Evolutionary conservation across 2,113 vertebrate species (phyloP), one percentile per base, ranked within the genome.

Genomic region (Pseudopipra pipra): DNA sequence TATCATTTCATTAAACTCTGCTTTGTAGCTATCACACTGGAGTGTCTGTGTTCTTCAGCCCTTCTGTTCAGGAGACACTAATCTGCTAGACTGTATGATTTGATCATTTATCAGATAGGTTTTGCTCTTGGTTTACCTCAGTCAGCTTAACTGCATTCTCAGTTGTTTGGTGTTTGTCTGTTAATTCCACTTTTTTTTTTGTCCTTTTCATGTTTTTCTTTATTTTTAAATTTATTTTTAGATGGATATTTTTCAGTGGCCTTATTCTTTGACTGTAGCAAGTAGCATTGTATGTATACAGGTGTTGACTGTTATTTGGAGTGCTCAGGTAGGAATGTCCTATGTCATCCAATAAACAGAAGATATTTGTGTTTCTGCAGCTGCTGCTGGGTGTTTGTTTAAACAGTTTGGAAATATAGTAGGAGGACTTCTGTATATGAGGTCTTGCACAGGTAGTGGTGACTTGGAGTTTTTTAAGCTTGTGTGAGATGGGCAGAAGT

Each of bases 1-100:
- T 73, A 88, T 92, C 14, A 59, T 95, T 93, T 90, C 79, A 86
- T 94, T 95, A 93, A 74, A 74, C n/a, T 76, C 59, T 90, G 79
- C 90, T 90, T 90, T 86, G 41, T 44, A 52, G 52, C 88, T 83
- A 1, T 74, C 68, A 47, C 17, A 5, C 63, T 55, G 59, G 51
- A 96, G 47, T 87, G 75, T 72, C 66, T 73, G 81, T 91, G 66
- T 37, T 90, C 85, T 77, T 87, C 67, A 93, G 67, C 44, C 93
- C 92, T 93, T 71, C 91, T 94, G 71, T 83, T 91, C 63, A 13
- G 54, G 6, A 85, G 85, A 63, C 27, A 47, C 44, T 87, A 47
- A 85, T 85, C 78, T 95, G 58, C 71, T 23, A 49, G 67, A 30
- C 22, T n/a, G 19, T 13, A 5, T 43, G 51, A 54, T 67, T 35